A percentile compares a stretch with the other conserved stretches of the same genome.
Evolutionary conservation across 2,113 vertebrate species (phyloP).

Genomic region (Terrapene triunguis): DNA sequence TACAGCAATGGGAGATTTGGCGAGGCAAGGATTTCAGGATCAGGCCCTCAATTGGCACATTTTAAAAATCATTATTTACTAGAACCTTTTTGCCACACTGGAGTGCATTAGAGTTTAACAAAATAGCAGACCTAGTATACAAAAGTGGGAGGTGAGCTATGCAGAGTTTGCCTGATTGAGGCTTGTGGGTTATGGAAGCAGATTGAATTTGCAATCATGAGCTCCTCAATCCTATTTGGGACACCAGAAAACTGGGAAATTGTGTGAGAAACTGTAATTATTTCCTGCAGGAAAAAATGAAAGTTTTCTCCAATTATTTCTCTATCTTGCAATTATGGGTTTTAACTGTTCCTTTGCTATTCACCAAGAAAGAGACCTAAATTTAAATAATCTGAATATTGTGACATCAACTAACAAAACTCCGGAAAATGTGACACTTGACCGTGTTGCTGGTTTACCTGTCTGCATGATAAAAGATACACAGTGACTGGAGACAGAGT

Average conservation of each 20-base stretch:
- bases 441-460: not conserved
- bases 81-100: not conserved
- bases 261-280: not conserved
- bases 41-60: not conserved
- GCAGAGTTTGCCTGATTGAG: not conserved
- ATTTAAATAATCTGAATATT: not conserved
- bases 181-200: not conserved
- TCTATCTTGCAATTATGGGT: not conserved
- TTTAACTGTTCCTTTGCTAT: not conserved
- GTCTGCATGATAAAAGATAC: not conserved
- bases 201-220: not conserved
- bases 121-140: not conserved
- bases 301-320: no score
- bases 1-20: not conserved
- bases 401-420: not conserved
- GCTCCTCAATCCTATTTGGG: not conserved
- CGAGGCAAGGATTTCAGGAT: not conserved
- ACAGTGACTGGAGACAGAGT: not conserved
- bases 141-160: not conserved
- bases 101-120: not conserved
- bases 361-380: not conserved
- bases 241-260: not conserved
- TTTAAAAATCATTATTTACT: not conserved
- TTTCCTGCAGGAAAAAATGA: not conserved
- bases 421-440: not conserved